Evolutionary conservation across 2,888 invertebrate species (phyloP).

Genomic region (Pheosia tremula): DNA sequence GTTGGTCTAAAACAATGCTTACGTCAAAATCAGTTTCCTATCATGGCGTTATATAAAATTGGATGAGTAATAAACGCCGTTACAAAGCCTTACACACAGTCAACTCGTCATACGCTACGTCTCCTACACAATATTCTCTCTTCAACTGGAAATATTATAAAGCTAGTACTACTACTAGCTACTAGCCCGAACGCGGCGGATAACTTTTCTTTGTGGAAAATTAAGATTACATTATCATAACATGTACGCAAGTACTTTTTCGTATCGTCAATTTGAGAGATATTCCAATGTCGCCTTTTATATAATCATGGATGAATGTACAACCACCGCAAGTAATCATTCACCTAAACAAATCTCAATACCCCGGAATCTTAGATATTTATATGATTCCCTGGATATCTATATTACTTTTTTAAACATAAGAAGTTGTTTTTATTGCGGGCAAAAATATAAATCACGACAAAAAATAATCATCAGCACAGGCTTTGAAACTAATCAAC

Average conservation of each 20-base stretch:
- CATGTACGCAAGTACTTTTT: not conserved
- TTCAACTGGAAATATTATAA: constrained; percentile 52
- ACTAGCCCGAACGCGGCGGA: constrained; percentile 11
- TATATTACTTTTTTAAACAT: too few relatives aligned
- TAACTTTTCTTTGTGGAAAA: constrained; percentile 17
- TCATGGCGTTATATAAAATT: constrained; percentile 49
- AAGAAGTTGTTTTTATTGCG: too few relatives aligned
- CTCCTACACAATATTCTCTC: constrained; percentile 66
- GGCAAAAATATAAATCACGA: not conserved
- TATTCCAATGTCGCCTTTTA: too few relatives aligned
- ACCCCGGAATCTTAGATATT: too few relatives aligned
- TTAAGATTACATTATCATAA: too few relatives aligned
- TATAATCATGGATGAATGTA: too few relatives aligned
- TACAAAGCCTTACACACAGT: constrained; percentile 54
- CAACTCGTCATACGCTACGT: constrained; percentile 57
- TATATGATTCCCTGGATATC: too few relatives aligned
- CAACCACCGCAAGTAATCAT: too few relatives aligned
- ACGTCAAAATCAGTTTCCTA: constrained; percentile 25
- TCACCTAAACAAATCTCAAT: too few relatives aligned
- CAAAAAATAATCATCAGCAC: constrained; percentile 25
- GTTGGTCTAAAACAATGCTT: constrained; percentile 26
- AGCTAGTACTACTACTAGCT: constrained; percentile 20
- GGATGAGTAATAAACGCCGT: constrained; percentile 51
- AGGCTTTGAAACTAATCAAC: constrained; percentile 45
- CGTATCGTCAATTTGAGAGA: too few relatives aligned